Evolutionary conservation across 2,888 invertebrate genomes (phyloP).

Genomic region (Halocaridina rubra): DNA sequence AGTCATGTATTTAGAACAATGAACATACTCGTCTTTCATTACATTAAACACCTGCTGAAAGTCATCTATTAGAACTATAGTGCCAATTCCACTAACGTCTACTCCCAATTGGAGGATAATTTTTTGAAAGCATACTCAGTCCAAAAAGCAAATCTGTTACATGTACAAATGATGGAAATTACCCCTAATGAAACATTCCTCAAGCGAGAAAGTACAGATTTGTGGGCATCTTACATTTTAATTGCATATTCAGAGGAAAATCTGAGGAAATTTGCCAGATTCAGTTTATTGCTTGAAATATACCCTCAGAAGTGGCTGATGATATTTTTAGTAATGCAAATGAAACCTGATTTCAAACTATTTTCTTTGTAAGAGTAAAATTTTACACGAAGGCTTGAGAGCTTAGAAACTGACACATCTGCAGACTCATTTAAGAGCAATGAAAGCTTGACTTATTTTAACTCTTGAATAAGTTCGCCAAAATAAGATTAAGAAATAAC

Average conservation of each 20-base stretch:
- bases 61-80: constrained; percentile 39
- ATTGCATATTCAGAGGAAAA: constrained; percentile 27
- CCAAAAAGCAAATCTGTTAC: constrained; percentile 36
- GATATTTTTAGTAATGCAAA: background rate
- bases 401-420: too few relatives aligned
- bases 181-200: constrained; percentile 2
- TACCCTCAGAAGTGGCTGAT: background rate
- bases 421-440: too few relatives aligned
- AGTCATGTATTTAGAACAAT: background rate
- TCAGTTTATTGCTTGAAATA: background rate
- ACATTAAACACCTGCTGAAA: background rate
- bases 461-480: too few relatives aligned
- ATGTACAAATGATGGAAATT: constrained; percentile 25
- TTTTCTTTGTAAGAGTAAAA: too few relatives aligned
- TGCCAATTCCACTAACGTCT: constrained; percentile 21
- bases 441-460: too few relatives aligned
- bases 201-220: constrained; percentile 34
- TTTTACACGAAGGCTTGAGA: too few relatives aligned
- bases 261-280: constrained; percentile 1
- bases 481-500: too few relatives aligned
- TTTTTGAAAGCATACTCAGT: constrained; percentile 38
- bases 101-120: constrained; percentile 43
- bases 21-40: background rate
- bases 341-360: too few relatives aligned
- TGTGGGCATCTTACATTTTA: constrained; percentile 27